Evolutionary conservation across 2,888 invertebrate species (phyloP).

Genomic region (Phalera bucephala): DNA sequence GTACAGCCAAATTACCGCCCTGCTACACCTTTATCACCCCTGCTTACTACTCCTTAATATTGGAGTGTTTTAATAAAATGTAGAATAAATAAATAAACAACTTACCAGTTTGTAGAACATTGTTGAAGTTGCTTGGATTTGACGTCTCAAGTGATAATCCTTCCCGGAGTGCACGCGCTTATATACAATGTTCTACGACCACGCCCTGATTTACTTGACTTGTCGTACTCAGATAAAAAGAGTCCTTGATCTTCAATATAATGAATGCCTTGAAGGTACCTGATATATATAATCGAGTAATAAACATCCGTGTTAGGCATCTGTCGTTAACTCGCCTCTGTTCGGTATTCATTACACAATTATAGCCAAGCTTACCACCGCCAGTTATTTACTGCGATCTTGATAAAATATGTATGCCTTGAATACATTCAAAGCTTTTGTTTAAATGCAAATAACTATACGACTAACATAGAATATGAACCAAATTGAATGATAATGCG

Average conservation of each 20-base stretch:
- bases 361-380: constrained; percentile 3
- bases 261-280: constrained; percentile 53
- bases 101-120: constrained; percentile 79
- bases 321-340: constrained; percentile 14
- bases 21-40: no score
- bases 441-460: neutral
- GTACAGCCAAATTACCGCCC: no score
- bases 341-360: constrained; percentile 14
- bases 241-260: constrained; percentile 77
- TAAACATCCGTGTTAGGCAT: constrained; percentile 55
- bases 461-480: neutral
- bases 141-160: constrained; percentile 68
- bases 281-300: constrained; percentile 40
- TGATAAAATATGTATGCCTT: neutral
- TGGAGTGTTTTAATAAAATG: no score
- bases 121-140: constrained; percentile 58
- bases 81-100: no score
- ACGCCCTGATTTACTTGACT: constrained; percentile 60
- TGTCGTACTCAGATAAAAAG: constrained; percentile 59
- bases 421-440: constrained; percentile 1
- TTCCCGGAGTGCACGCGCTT: constrained; percentile 44
- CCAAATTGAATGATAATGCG: neutral
- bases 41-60: no score
- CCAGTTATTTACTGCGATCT: constrained; percentile 7
- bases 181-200: constrained; percentile 63